A percentile compares a stretch with the other conserved stretches of the same genome.
Conservation (phyloP, 1,140 invertebrate species). For the Drosophila asahinai region DNA sequence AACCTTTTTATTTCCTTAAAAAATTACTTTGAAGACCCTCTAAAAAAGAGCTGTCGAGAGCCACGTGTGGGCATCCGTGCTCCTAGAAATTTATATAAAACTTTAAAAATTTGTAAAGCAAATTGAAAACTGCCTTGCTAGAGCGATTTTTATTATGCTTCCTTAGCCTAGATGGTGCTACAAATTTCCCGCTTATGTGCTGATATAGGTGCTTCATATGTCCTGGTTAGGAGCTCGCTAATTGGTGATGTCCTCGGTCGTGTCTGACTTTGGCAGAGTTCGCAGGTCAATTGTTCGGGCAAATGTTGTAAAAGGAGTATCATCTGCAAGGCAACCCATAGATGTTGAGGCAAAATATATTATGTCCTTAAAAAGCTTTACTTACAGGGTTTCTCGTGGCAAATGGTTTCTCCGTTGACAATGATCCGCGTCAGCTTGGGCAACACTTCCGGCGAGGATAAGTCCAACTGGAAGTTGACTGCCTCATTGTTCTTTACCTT, state of each 20-base stretch:
- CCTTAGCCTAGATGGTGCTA: slow-evolving; percentile 2
- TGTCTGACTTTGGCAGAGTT: too few relatives aligned
- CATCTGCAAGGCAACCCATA: background rate
- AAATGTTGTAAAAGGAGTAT: background rate
- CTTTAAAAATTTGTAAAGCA: background rate
- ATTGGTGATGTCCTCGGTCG: background rate
- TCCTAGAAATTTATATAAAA: too few relatives aligned
- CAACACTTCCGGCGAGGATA: slow-evolving; percentile 53
- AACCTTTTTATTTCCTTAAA: too few relatives aligned
- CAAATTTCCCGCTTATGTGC: background rate
- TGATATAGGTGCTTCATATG: background rate
- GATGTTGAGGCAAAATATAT: too few relatives aligned
- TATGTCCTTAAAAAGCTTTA: background rate
- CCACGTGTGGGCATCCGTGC: too few relatives aligned
- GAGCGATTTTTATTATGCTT: background rate
- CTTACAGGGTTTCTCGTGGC: slow-evolving; percentile 53
- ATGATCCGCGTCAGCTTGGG: slow-evolving; percentile 59
- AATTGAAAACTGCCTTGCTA: background rate
- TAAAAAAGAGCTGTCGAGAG: too few relatives aligned
- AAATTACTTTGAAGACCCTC: too few relatives aligned
- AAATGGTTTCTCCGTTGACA: slow-evolving; percentile 53
- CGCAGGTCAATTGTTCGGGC: too few relatives aligned
- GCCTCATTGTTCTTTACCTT: slow-evolving; percentile 46
- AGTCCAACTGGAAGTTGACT: slow-evolving; percentile 64
- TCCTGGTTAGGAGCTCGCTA: background rate